Conservation (phyloP, 2,113 vertebrate genomes). For the Rhinolophus ferrumequinum region DNA sequence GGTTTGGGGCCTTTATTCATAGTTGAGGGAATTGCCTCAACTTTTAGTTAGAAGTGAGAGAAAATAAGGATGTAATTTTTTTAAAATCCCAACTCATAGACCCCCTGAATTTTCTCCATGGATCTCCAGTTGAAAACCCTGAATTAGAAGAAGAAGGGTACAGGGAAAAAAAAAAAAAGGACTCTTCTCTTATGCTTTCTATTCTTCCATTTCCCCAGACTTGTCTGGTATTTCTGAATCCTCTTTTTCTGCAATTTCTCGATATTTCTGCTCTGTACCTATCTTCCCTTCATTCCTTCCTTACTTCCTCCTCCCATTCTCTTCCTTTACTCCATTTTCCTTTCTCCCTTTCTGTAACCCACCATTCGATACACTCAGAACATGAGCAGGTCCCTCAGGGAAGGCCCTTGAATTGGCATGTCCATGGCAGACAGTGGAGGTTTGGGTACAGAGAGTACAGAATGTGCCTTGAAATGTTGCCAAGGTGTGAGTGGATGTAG, state of each 20-base stretch:
- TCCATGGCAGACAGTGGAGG: background rate
- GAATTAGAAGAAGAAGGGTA: background rate
- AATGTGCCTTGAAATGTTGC: background rate
- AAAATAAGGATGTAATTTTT: background rate
- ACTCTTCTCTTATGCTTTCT: background rate
- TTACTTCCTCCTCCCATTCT: background rate
- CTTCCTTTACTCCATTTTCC: background rate
- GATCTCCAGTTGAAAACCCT: background rate
- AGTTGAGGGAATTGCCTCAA: background rate
- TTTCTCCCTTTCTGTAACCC: background rate
- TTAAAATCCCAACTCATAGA: background rate
- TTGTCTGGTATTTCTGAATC: background rate
- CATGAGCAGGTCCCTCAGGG: background rate
- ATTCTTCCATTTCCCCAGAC: background rate
- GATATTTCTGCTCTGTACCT: background rate
- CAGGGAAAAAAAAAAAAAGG: too few species aligned
- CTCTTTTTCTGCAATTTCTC: background rate
- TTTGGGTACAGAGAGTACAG: background rate
- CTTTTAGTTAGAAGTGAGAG: background rate
- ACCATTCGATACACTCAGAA: background rate
- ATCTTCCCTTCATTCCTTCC: background rate
- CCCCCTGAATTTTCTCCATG: background rate
- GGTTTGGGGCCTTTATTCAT: background rate
- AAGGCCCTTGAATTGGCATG: background rate
- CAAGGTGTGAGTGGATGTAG: background rate